phyloP scores from a whole-genome alignment of 2,113 vertebrate genomes.

The Percopsis transmontana region DNA sequence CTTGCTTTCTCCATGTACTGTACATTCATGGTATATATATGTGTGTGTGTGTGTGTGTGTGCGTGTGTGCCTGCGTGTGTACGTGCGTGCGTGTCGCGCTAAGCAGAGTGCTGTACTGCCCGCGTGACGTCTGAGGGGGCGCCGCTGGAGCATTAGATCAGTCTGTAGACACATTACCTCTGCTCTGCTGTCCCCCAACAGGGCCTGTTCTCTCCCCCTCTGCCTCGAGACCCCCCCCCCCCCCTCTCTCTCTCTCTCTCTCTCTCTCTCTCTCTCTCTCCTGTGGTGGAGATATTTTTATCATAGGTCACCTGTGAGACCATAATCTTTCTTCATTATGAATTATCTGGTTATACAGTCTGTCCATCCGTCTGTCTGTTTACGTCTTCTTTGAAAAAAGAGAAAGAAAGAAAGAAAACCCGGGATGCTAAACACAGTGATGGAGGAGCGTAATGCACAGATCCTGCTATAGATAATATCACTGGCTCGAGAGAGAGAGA shows the following conservation, averaged over 20 bases:
- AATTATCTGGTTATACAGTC: conserved; percentile 47
- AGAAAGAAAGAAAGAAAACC: conserved; percentile 10
- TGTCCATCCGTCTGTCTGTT: conserved; percentile 7
- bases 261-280: not conserved
- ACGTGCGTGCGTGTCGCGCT: not conserved
- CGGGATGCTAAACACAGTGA: too few species aligned
- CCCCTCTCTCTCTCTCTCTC: not conserved
- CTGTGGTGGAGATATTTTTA: conserved; percentile 64
- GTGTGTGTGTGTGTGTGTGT: not conserved
- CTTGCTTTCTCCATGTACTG: not conserved
- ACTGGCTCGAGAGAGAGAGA: conserved; percentile 20
- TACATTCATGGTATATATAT: not conserved
- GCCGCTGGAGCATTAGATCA: not conserved
- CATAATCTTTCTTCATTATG: conserved; percentile 70
- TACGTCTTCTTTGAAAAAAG: conserved; percentile 1
- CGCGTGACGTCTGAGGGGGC: not conserved
- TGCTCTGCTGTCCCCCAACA: conserved; percentile 10
- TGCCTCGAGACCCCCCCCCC: not conserved
- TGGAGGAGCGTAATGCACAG: too few species aligned
- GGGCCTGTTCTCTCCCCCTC: conserved; percentile 17
- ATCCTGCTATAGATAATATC: conserved; percentile 57
- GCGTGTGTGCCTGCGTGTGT: not conserved
- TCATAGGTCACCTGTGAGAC: conserved; percentile 63
- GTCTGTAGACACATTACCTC: not conserved
- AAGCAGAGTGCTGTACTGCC: not conserved